Conservation (phyloP, 1,140 invertebrate genomes). For the Chironomus tepperi region DNA sequence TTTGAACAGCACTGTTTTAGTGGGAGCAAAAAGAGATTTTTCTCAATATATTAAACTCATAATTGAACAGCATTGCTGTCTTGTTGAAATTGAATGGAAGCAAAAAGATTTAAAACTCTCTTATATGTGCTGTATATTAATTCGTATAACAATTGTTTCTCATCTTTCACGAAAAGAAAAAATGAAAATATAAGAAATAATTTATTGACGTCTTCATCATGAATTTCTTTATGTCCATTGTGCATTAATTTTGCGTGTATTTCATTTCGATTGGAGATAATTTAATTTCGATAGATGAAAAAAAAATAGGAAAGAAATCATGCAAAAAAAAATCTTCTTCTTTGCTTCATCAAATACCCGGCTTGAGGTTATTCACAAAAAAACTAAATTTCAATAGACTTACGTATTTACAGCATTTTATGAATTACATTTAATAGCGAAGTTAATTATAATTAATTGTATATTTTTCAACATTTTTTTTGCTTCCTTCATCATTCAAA, state of each 20-base stretch:
- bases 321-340: neutral
- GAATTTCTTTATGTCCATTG: neutral
- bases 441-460: slow-evolving; percentile 10
- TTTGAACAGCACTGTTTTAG: no score
- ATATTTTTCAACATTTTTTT: slow-evolving; percentile 1
- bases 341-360: no score
- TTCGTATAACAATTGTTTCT: slow-evolving; percentile 9
- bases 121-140: no score
- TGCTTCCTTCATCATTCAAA: neutral
- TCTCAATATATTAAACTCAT: no score
- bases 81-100: no score
- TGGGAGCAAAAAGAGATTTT: no score
- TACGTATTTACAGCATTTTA: neutral
- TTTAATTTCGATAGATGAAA: neutral
- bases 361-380: neutral
- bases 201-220: neutral
- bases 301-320: neutral
- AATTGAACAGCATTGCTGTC: no score
- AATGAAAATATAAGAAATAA: neutral
- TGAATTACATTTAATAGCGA: slow-evolving; percentile 9
- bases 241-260: no score
- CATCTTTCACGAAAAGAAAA: neutral
- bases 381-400: neutral
- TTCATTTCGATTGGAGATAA: no score
- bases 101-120: no score